Conservation (phyloP, 2,797 vertebrate species). For the Epinephelus awoara region DNA sequence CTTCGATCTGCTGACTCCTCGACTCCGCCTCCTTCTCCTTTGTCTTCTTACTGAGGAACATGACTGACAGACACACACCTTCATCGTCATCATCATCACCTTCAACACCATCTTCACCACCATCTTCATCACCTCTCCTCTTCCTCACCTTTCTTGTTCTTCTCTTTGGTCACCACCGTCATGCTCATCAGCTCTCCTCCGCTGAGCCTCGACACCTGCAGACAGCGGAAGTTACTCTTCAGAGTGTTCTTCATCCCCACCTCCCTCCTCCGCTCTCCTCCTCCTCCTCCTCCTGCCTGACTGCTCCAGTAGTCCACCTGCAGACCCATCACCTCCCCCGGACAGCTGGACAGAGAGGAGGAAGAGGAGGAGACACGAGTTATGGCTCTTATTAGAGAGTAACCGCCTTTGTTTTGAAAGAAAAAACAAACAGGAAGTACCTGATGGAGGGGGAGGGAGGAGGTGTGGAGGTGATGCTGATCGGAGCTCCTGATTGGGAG, state of each 20-base stretch:
- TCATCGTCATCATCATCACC: constrained; percentile 9
- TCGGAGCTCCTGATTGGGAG: constrained; percentile 47
- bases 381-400: background rate
- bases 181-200: constrained; percentile 81
- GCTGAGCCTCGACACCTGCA: constrained; percentile 76
- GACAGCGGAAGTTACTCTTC: constrained; percentile 84
- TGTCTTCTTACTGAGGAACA: constrained; percentile 85
- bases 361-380: background rate
- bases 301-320: constrained; percentile 85
- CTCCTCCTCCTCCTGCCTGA: constrained; percentile 70
- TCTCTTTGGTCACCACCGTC: constrained; percentile 86
- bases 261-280: constrained; percentile 75
- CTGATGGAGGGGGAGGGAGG: constrained; percentile 60
- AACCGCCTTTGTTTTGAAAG: background rate
- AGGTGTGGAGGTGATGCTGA: constrained; percentile 45
- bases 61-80: constrained; percentile 70
- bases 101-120: background rate
- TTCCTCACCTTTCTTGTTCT: constrained; percentile 84
- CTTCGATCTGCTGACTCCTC: constrained; percentile 83
- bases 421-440: constrained; percentile 31
- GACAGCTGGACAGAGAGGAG: constrained; percentile 60
- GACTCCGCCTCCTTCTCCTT: constrained; percentile 85
- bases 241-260: constrained; percentile 80
- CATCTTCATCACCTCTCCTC: background rate
- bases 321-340: constrained; percentile 81